Conservation (phyloP, 92 coral and sea anemone species). For the Phenganax stokvisi region DNA sequence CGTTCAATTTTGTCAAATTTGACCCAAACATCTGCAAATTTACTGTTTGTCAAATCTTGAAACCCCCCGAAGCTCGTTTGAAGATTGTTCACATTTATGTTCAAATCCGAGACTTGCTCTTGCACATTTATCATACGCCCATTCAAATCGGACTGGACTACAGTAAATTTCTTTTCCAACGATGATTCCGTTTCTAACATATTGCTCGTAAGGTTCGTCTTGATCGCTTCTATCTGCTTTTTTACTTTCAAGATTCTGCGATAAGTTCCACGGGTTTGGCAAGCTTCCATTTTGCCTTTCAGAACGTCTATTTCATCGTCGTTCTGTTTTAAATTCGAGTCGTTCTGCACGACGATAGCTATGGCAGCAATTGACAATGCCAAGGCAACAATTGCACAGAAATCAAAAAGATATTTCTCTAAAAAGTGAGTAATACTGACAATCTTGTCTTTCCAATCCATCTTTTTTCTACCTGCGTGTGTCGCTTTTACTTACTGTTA, state of each 20-base stretch:
- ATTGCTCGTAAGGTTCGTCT: background rate
- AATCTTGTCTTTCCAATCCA: background rate
- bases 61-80: constrained; percentile 10
- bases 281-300: background rate
- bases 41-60: background rate
- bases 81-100: background rate
- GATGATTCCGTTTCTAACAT: background rate
- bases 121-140: background rate
- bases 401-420: background rate
- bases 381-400: background rate
- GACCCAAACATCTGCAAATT: constrained; percentile 10
- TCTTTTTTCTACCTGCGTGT: background rate
- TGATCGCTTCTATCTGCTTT: background rate
- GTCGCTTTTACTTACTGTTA: too few species aligned
- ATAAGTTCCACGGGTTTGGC: background rate
- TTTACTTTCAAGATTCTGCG: background rate
- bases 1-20: constrained; percentile 10
- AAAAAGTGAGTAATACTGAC: background rate
- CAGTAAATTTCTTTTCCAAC: background rate
- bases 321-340: background rate
- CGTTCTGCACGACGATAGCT: background rate
- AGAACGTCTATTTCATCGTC: background rate
- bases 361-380: background rate
- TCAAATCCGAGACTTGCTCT: constrained; percentile 5
- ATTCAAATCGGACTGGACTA: background rate